Evolutionary conservation across 92 coral and sea anemone species (phyloP).

Genomic region (Palythoa grandiflora): DNA sequence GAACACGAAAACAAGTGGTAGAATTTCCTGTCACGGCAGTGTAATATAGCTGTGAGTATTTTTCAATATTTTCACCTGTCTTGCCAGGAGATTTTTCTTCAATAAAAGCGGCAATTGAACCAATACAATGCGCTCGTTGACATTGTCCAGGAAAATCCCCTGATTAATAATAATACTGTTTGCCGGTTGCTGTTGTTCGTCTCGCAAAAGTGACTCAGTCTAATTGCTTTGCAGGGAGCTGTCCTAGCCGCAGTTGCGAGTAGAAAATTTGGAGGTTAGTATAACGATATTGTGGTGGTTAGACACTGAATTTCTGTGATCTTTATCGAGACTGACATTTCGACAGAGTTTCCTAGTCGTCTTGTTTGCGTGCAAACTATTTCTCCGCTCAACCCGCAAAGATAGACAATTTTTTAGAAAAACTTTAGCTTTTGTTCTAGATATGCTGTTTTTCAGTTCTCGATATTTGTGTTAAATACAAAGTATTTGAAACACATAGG

Average conservation of each 20-base stretch:
- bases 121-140: not conserved
- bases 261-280: constrained; percentile 91
- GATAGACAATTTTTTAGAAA: too few relatives aligned
- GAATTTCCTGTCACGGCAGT: constrained; percentile 3
- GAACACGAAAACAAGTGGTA: not conserved
- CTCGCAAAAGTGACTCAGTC: not conserved
- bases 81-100: not conserved
- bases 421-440: too few relatives aligned
- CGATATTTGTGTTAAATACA: too few relatives aligned
- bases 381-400: too few relatives aligned
- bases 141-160: not conserved
- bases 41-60: not conserved
- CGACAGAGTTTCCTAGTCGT: not conserved
- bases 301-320: not conserved
- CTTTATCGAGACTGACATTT: not conserved
- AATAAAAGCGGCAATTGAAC: not conserved
- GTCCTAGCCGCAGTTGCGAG: constrained; percentile 98
- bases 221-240: constrained; percentile 80
- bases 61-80: not conserved
- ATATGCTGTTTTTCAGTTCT: too few relatives aligned
- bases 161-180: not conserved
- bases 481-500: too few relatives aligned
- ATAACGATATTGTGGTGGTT: not conserved
- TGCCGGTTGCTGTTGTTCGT: not conserved
- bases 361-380: not conserved